Evolutionary conservation across 1,140 invertebrate genomes (phyloP).

Genomic region (Gryllus bimaculatus): DNA sequence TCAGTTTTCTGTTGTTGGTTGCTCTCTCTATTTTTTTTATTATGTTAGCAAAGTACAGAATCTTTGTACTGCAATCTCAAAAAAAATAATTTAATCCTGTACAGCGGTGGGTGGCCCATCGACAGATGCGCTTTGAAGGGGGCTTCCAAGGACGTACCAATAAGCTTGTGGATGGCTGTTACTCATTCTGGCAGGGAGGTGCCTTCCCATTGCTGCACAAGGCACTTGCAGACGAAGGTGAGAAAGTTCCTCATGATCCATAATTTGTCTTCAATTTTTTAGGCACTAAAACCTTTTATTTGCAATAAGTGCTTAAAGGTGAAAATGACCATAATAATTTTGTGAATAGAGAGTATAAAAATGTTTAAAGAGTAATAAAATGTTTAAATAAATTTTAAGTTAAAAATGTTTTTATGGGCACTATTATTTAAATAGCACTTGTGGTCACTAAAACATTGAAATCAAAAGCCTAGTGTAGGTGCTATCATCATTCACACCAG

Average conservation of each 20-base stretch:
- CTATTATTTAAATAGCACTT: too few species aligned
- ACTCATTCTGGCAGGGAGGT: constrained; percentile 97
- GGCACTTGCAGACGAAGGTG: constrained; percentile 33
- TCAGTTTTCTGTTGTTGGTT: not conserved
- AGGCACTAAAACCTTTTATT: too few species aligned
- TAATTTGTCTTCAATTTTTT: too few species aligned
- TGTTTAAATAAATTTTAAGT: too few species aligned
- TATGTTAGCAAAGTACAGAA: not conserved
- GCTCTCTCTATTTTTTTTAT: not conserved
- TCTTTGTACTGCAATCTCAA: not conserved
- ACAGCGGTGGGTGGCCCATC: constrained; percentile 74
- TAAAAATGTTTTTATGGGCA: too few species aligned
- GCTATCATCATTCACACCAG: too few species aligned
- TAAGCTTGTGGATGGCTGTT: constrained; percentile 97
- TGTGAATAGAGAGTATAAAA: too few species aligned
- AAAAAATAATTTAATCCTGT: constrained; percentile 25
- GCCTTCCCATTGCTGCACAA: constrained; percentile 69
- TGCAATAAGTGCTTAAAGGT: constrained; percentile 9
- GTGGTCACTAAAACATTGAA: too few species aligned
- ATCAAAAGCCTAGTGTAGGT: too few species aligned
- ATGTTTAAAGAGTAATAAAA: too few species aligned
- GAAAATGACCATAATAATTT: too few species aligned
- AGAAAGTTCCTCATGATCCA: not conserved
- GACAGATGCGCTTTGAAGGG: constrained; percentile 83
- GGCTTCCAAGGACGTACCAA: constrained; percentile 94